phyloP scores from a whole-genome alignment of 2,888 invertebrate species.

The Hedychridium roseum region DNA sequence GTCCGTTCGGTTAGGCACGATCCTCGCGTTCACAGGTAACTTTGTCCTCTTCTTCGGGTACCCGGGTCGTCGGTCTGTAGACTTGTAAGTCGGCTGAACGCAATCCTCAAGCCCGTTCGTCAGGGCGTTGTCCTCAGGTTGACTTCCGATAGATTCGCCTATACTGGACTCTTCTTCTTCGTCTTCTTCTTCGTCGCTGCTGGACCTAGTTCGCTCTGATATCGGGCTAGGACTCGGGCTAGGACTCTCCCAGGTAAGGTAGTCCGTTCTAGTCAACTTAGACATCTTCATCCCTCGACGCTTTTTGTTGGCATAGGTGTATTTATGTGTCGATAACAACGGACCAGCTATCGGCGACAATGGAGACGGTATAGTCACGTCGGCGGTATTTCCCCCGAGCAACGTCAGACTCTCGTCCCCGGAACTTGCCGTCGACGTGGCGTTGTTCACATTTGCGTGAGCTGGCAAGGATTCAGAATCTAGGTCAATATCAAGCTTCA shows the following conservation, averaged over 20 bases:
- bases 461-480: constrained; percentile 52
- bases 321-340: constrained; percentile 55
- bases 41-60: constrained; percentile 53
- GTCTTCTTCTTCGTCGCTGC: constrained; percentile 56
- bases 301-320: constrained; percentile 59
- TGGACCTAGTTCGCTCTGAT: constrained; percentile 55
- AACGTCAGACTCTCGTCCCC: constrained; percentile 58
- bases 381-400: constrained; percentile 48
- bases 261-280: constrained; percentile 50
- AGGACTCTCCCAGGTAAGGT: constrained; percentile 58
- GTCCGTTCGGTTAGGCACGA: constrained; percentile 51
- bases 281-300: constrained; percentile 46
- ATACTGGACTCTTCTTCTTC: constrained; percentile 52
- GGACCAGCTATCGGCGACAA: constrained; percentile 57
- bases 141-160: constrained; percentile 52
- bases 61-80: constrained; percentile 40
- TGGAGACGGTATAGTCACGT: constrained; percentile 56
- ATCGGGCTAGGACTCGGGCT: too few species aligned
- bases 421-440: constrained; percentile 52
- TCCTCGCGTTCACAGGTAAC: constrained; percentile 50
- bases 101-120: constrained; percentile 53
- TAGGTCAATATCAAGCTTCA: constrained; percentile 54
- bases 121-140: constrained; percentile 48
- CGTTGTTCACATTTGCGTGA: constrained; percentile 50
- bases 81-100: constrained; percentile 35